These are phyloP conservation scores for Bicyclus anynana DNA, from an alignment of 1,140 invertebrate genomes.

Conservation along the genomic window DNA sequence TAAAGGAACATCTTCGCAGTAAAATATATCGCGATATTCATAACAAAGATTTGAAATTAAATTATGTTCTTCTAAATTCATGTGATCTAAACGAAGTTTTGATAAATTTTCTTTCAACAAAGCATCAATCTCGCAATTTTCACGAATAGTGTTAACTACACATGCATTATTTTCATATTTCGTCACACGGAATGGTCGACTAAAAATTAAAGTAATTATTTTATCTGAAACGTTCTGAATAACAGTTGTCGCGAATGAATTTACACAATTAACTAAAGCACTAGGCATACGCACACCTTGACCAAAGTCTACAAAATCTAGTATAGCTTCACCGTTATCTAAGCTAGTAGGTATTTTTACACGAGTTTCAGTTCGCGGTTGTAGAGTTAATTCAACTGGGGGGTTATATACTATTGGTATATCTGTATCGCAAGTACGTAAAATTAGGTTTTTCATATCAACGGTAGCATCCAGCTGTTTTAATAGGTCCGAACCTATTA, in stretches of 20 bases:
- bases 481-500: slow-evolving; percentile 35
- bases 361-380: slow-evolving; percentile 10
- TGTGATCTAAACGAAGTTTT: background rate
- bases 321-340: slow-evolving; percentile 7
- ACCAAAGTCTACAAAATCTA: background rate
- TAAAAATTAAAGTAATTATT: background rate
- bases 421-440: slow-evolving; percentile 16
- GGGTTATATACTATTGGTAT: slow-evolving; percentile 30
- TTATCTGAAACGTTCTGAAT: background rate
- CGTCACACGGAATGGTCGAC: background rate
- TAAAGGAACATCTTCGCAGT: background rate
- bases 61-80: background rate
- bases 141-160: background rate
- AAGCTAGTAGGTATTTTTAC: slow-evolving; percentile 12
- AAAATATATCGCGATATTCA: background rate
- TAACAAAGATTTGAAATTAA: background rate
- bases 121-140: background rate
- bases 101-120: slow-evolving; percentile 2
- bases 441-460: slow-evolving; percentile 25
- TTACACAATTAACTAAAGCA: background rate
- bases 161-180: background rate
- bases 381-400: slow-evolving; percentile 7
- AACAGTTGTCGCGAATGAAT: background rate
- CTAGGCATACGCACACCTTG: background rate
- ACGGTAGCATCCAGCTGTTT: slow-evolving; percentile 26